Base-by-base conservation (phyloP, 2,797 vertebrate genomes). In the Triplophysa yarkandensis region DNA sequence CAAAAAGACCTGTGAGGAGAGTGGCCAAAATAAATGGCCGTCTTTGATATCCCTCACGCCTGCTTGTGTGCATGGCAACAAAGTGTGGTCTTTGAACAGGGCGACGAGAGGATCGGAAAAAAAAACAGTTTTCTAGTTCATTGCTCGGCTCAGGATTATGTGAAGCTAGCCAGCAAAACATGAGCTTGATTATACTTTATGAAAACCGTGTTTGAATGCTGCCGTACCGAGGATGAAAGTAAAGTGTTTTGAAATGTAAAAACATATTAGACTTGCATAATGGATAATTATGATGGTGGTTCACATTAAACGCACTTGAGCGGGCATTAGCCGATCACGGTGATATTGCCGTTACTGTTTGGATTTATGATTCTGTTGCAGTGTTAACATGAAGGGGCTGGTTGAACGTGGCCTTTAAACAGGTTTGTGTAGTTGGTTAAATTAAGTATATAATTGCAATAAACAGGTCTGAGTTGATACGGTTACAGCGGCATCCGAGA, bases 31-130 rank as follows among this genome's bases (percentile, higher is more conserved):
- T 81, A 87, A 82, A 89, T 83, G 65, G 61, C 76, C 74, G 70
- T 84, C 88, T 92, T 91, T 90, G 87, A 92, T 91, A 83, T 86
- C 82, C 43, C 19, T 32, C 61, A 68, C 61, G 43, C 48, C 63
- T 46, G 62, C 66, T 77, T 75, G 72, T 80, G 75, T 84, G 88
- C 86, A 85, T 87, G 84, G 80, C 67, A 77, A 76, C 60, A 76
- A 82, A 85, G 83, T 76, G 77, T 81, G 79, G 83, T 82, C 83
- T 86, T 78, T 76, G 80, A 87, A 82, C 76, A 76, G 66, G 76
- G 83, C 83, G 81, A 85, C 86, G 87, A 86, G 82, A 81, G 78
- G 78, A 68, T 60, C 25, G 67, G 57, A 48, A 68, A 77, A 79
- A 52, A 77, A 80, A 54, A 65, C 44, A 68, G 66, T 39, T 68